These are phyloP conservation scores for Lamellibrachia columna DNA, from an alignment of 2,888 invertebrate genomes.

Conservation along the genomic window DNA sequence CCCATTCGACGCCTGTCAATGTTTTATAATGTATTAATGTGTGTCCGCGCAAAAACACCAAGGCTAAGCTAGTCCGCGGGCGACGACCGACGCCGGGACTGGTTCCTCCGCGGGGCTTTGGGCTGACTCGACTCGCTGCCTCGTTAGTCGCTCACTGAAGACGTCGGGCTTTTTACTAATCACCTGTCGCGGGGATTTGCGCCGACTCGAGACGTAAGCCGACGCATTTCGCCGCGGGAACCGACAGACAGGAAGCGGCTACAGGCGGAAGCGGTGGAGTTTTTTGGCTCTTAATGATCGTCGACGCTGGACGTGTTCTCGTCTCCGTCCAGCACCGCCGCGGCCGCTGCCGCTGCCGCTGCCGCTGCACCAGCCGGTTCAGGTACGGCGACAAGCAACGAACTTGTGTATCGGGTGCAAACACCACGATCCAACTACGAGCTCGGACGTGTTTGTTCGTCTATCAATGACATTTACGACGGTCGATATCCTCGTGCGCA, in stretches of 20 bases:
- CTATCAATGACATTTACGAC: neutral
- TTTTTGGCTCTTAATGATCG: neutral
- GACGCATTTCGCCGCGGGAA: conserved; percentile 16
- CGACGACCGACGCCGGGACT: neutral
- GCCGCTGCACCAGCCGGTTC: neutral
- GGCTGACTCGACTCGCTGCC: neutral
- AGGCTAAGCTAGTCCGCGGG: neutral
- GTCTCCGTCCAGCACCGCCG: neutral
- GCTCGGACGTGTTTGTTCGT: neutral
- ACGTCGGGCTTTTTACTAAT: conserved; percentile 12
- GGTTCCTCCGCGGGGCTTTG: neutral
- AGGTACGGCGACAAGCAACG: neutral
- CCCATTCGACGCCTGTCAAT: neutral
- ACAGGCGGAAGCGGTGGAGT: neutral
- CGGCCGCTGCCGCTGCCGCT: neutral
- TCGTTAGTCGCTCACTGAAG: neutral
- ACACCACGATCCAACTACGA: neutral
- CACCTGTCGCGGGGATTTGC: conserved; percentile 9
- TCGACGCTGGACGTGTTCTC: neutral
- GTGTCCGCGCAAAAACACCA: neutral
- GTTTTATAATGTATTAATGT: neutral
- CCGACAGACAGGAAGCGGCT: conserved; percentile 3
- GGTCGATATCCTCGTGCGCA: neutral
- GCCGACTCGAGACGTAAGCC: neutral
- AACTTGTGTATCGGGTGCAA: conserved; percentile 5